Base-by-base conservation (phyloP, 1,140 invertebrate species). In the Drosophila azteca region DNA sequence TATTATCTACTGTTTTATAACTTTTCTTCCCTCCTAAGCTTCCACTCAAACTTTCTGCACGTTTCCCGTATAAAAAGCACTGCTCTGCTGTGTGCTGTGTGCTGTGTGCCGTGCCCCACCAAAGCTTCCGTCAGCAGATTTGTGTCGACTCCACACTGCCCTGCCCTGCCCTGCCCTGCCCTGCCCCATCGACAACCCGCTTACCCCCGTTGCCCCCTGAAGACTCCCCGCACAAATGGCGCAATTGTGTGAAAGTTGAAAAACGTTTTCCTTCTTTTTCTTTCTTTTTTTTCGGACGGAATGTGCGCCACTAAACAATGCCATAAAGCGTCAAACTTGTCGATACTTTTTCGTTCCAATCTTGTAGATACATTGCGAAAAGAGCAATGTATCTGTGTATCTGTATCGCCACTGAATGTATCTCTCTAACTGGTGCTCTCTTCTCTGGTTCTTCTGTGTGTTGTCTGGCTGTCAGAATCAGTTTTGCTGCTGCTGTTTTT, bases 1-100 rank as follows among this genome's bases (percentile, higher is more conserved):
- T 85, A 85, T 88, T 88, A 88, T 88, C 83, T 88, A 88, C 83
- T 88, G 84, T 83, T 88, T 88, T 88, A 88, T 88, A 88, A 88
- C 79, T 88, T 88, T 88, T 79, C 53, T 31, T 66, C 75, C 35
- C 51, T 73, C 71, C 83, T 87, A 88, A 88, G 83, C 83, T 83
- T 84, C 67, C 83, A 88, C 84, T 88, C 83, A 88, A 88, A 88
- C 83, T 88, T 88, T 88, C 83, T 70, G 83, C 83, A 88, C 83
- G 83, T 88, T 88, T 88, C 83, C 76, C 83, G 76, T 89, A 88
- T 88, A 88, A 88, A 87, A 81, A 89, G 74, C 61, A 59, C 70
- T 70, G 61, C 64, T 35, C 31, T 9, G 31, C 31, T 35, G 35
- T 13, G 35, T 39, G 35, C 17, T 29, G 26, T 29, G 26, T 6